Evolutionary conservation across 2,888 invertebrate species (phyloP), one percentile per base, ranked within the genome.

Genomic region (Lymantria dispar): DNA sequence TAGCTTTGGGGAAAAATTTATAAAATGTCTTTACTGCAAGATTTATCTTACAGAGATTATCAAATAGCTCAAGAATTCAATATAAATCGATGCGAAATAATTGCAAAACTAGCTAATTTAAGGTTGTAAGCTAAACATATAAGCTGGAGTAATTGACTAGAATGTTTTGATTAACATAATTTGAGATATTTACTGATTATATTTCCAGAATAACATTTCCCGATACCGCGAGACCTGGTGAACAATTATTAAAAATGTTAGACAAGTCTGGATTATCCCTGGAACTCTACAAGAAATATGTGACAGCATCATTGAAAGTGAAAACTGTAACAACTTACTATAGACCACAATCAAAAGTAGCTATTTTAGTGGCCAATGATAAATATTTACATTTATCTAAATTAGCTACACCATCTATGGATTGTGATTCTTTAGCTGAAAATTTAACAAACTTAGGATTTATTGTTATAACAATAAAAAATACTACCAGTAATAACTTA

Each of bases 361-460:
- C 92, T 0, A 78, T 92, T 48, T 68, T 92, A 0, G 80, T 92
- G 47, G 90, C 85, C 0, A 92, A 92, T 57, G 82, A 89, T 31
- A 83, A 79, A 62, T 92, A 92, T 53, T 60, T 61, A 29, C 56
- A 85, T 60, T 76, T 91, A 53, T 74, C 87, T 0, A 85, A 86
- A 49, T 54, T 92, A 31, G 82, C 78, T 0, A 90, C 92, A 41
- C 92, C 92, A 0, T 77, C 83, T 3, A 72, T 80, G 31, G 92
- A 92, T 50, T 92, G 92, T 64, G 81, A 84, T 38, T 75, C 80
- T 0, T 62, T 92, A 38, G 83, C 83, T 1, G 57, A 68, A 2
- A 79, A 77, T 56, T 68, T 92, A 43, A 83, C 77, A 51, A 70
- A 64, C 11, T 64, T 89, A 14, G 92, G 85, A 1, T 92, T 92